Percentiles rank a stretch among this genome's conserved stretches.
phyloP scores from a whole-genome alignment of 2,797 vertebrate species.

The Hapalemur alaotrensis region DNA sequence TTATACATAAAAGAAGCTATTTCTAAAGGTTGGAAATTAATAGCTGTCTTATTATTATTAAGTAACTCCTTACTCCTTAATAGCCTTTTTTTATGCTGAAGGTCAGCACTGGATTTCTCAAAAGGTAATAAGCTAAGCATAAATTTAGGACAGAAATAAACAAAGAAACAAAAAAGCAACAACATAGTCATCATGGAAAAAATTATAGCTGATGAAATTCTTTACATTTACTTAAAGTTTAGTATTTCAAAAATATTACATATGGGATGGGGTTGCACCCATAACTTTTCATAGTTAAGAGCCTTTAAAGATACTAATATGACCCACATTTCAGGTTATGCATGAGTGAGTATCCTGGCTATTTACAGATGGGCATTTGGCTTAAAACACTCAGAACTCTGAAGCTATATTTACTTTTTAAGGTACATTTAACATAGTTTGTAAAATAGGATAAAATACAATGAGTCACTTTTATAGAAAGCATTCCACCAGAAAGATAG shows the following conservation, averaged over 20 bases:
- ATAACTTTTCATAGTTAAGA: not conserved
- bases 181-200: not conserved
- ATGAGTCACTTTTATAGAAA: not conserved
- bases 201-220: not conserved
- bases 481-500: not conserved
- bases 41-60: not conserved
- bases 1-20: not conserved
- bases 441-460: not conserved
- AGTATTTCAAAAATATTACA: not conserved
- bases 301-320: not conserved
- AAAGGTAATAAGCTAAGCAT: conserved; percentile 26
- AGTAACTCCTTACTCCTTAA: not conserved
- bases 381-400: not conserved
- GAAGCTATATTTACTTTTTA: not conserved
- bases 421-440: conserved; percentile 26
- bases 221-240: conserved; percentile 7
- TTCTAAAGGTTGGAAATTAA: conserved; percentile 12
- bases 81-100: not conserved
- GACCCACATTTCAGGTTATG: not conserved
- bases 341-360: not conserved
- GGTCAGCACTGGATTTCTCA: conserved; percentile 16
- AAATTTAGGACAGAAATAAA: not conserved
- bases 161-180: not conserved
- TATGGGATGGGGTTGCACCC: not conserved
- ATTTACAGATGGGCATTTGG: not conserved